phyloP scores from a whole-genome alignment of 2,888 invertebrate species.

The Drosophila pegasa region DNA sequence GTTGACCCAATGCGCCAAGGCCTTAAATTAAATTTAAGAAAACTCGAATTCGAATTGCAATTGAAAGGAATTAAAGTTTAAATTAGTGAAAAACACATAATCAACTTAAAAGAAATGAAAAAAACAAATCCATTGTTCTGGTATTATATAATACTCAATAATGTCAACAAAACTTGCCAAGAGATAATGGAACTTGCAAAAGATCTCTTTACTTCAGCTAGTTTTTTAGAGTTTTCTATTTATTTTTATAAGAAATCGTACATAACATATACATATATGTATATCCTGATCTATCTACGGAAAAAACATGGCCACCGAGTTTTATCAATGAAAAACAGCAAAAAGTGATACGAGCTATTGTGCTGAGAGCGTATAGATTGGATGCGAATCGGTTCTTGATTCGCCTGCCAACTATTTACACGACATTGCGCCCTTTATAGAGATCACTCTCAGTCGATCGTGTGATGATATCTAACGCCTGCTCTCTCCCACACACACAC shows the following conservation, averaged over 20 bases:
- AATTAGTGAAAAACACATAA: conserved; percentile 19
- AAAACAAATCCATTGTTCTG: conserved; percentile 54
- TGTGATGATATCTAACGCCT: conserved; percentile 51
- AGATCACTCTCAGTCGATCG: conserved; percentile 25
- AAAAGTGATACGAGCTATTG: conserved; percentile 5
- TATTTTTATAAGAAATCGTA: conserved; percentile 7
- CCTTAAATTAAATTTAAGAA: conserved; percentile 5
- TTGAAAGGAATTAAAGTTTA: conserved; percentile 1
- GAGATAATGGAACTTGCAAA: conserved; percentile 18
- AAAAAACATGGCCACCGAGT: conserved; percentile 57
- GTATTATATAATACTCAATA: conserved; percentile 57
- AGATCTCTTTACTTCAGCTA: conserved; percentile 9
- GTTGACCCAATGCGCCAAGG: conserved; percentile 18
- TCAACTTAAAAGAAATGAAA: conserved; percentile 8
- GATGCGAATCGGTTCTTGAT: conserved; percentile 12
- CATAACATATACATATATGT: conserved; percentile 18
- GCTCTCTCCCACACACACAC: conserved; percentile 17
- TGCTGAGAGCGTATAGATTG: conserved; percentile 7
- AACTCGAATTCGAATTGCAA: conserved; percentile 6
- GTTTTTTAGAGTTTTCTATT: conserved; percentile 3
- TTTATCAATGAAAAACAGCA: conserved; percentile 67
- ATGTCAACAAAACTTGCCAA: conserved; percentile 49
- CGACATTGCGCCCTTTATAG: conserved; percentile 44
- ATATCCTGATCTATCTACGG: conserved; percentile 10
- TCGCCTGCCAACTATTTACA: conserved; percentile 15